Base-by-base conservation (phyloP, 2,888 invertebrate genomes). In the Amorpha juglandis region DNA sequence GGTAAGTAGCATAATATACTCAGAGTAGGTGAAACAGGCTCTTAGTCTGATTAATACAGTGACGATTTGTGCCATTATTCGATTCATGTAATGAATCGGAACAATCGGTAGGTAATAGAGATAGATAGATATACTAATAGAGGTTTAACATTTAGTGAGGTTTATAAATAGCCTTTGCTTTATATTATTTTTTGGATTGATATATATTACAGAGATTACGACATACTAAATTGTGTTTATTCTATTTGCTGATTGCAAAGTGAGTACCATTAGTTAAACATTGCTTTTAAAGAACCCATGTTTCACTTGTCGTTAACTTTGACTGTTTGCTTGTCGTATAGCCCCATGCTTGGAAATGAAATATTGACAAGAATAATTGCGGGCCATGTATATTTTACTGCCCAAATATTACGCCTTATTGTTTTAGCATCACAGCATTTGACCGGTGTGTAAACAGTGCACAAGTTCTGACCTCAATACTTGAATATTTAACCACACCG, bases 381-480 rank as follows among this genome's bases (percentile, higher is more conserved):
- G 77, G 76, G 81, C 74, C 73, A 77, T 77, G 77, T 75, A 83
- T 72, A 78, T 80, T 80, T 76, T 81, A 75, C 79, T 82, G 76
- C 73, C 79, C 84, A 89, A 89, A 89, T 85, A 88, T 89, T 89
- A 82, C 84, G 83, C 76, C 71, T 81, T 79, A 83, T 84, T 80
- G 79, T 85, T 79, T 84, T 80, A 84, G 77, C 82, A 76, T 75
- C 79, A 74, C 69, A 76, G 77, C 76, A 81, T 80, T 82, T 78
- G 79, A 83, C 81, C 81, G 75, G 79, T 83, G 77, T 79, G 80
- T 81, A 86, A 81, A 82, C 82, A 82, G 82, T 80, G 80, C 82
- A 81, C 74, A 78, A 83, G 86, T 86, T 85, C 74, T 88, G 90
- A 89, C 90, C 90, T 86, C 87, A 88, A 88, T 90, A 78, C 81